These are phyloP conservation scores for Zaprionus camerounensis DNA, from an alignment of 1,140 invertebrate genomes.

Conservation along the genomic window DNA sequence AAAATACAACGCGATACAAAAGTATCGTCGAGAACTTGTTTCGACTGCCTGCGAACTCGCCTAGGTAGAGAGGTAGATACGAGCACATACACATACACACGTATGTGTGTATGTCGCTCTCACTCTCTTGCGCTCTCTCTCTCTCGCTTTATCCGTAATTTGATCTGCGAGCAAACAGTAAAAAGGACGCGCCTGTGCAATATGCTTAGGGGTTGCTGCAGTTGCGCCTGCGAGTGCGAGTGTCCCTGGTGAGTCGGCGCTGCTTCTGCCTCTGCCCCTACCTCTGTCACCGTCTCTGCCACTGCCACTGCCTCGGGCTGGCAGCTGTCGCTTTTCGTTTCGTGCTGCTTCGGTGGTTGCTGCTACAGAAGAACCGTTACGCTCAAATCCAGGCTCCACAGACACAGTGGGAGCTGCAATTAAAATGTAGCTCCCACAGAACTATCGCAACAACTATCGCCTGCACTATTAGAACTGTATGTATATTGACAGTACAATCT, in stretches of 20 bases:
- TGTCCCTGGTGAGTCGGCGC: slow-evolving; percentile 15
- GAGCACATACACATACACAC: slow-evolving; percentile 4
- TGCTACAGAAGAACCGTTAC: slow-evolving; percentile 31
- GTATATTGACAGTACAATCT: not conserved
- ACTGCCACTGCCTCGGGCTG: too few species aligned
- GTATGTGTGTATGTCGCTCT: not conserved
- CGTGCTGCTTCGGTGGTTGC: too few species aligned
- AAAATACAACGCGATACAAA: slow-evolving; percentile 31
- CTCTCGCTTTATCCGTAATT: slow-evolving; percentile 65
- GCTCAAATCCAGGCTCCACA: slow-evolving; percentile 26
- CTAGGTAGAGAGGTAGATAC: slow-evolving; percentile 46
- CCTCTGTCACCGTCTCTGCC: slow-evolving; percentile 46
- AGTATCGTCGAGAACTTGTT: slow-evolving; percentile 51
- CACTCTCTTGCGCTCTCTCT: not conserved
- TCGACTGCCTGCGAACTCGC: slow-evolving; percentile 17
- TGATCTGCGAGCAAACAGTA: slow-evolving; percentile 68
- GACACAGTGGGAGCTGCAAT: not conserved
- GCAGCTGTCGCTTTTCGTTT: too few species aligned
- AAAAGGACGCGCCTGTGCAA: slow-evolving; percentile 78
- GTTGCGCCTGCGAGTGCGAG: slow-evolving; percentile 9
- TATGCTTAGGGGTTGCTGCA: slow-evolving; percentile 73
- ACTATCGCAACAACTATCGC: slow-evolving; percentile 2
- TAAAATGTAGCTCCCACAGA: not conserved
- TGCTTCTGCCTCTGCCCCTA: slow-evolving; percentile 29
- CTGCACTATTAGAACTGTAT: not conserved